Base-by-base conservation (phyloP, 1,140 invertebrate genomes). In the Leptinotarsa texana region DNA sequence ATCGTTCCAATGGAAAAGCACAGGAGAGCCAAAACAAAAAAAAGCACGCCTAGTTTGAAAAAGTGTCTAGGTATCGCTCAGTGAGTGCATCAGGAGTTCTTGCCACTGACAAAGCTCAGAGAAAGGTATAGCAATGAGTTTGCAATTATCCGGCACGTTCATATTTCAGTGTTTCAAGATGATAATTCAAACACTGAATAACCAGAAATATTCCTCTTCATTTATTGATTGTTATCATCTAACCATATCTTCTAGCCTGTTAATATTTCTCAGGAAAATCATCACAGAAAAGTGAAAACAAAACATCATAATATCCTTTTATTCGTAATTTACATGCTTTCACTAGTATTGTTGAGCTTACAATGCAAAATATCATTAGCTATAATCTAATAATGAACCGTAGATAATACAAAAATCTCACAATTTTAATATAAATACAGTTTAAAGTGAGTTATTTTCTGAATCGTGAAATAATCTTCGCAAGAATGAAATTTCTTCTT, bases 221-320 rank as follows among this genome's bases (percentile, higher is more conserved):
- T 42, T 42, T 11, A 42, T 42, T 42, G 33, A 42, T 42, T 42
- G 8, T 33, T 33, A 42, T 42, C 33, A 42, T 42, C 33, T 11
- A 42, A 11, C 8, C 33, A 42, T 42, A 42, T 11, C 8, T 42
- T 42, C 33, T 8, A 33, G 8, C 6, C 6, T 57, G 4, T 57
- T 15, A 57, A 57, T 57, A 57, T 57, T 57, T 57, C 51, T 57
- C 51, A 57, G 51, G 51, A 57, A 57, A 57, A 57, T 57, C n/a
- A 57, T 57, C 51, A 57, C 6, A 17, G 13, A 57, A 57, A 57
- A 57, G 51, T 57, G 51, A 57, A 57, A 57, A 57, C 17, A 57
- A 57, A 57, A n/a, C 17, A 57, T 15, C n/a, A 18, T 15, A 57
- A 17, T 57, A 57, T 57, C 6, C 51, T 57, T 57, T 57, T 57